These are phyloP conservation scores for Furcifer pardalis DNA, from an alignment of 2,797 vertebrate species.

Conservation along the genomic window DNA sequence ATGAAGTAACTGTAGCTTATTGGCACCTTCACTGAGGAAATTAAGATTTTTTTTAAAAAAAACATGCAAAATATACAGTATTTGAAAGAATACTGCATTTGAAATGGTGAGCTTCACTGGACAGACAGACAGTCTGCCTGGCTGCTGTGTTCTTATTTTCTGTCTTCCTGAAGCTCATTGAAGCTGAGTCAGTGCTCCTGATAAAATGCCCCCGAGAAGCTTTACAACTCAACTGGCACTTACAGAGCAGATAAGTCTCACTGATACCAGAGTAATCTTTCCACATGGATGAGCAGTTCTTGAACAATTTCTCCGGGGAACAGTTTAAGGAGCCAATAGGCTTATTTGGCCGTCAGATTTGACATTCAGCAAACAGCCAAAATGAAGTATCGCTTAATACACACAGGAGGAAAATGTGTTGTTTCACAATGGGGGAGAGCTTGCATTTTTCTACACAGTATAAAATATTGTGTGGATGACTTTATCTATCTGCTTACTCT, in stretches of 20 bases:
- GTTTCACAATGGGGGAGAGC: conserved; percentile 2
- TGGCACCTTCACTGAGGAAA: not conserved
- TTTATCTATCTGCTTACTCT: not conserved
- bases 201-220: conserved; percentile 72
- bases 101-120: conserved; percentile 29
- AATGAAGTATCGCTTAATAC: not conserved
- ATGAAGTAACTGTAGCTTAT: not conserved
- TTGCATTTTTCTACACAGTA: not conserved
- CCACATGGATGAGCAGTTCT: conserved; percentile 55
- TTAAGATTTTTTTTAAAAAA: not conserved
- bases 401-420: conserved; percentile 24
- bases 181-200: conserved; percentile 62
- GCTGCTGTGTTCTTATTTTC: conserved; percentile 37
- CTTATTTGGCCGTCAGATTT: conserved; percentile 50
- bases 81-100: not conserved
- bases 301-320: conserved; percentile 57
- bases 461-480: not conserved
- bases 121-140: not conserved
- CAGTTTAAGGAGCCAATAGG: conserved; percentile 42
- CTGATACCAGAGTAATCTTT: conserved; percentile 71
- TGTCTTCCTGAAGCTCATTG: conserved; percentile 39
- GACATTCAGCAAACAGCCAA: conserved; percentile 29
- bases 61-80: not conserved
- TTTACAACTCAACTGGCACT: conserved; percentile 73
- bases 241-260: conserved; percentile 70